Evolutionary conservation across 2,888 invertebrate genomes (phyloP).

Genomic region (Notocelia uddmanniana): DNA sequence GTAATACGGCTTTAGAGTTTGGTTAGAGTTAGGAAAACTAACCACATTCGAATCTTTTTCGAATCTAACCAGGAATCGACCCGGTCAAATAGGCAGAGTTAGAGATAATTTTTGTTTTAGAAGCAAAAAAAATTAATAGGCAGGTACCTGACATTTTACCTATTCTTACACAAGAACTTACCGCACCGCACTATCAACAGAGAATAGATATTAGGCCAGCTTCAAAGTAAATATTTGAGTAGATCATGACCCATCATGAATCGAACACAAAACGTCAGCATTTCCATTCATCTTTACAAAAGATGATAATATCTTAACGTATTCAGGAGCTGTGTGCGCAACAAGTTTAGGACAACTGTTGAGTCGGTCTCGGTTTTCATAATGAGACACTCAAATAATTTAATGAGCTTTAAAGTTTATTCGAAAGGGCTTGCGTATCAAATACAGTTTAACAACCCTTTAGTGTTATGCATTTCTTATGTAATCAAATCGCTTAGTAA

Average conservation of each 20-base stretch:
- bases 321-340: slow-evolving; percentile 75
- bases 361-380: slow-evolving; percentile 57
- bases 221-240: background rate
- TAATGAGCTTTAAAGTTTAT: slow-evolving; percentile 23
- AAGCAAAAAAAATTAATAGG: background rate
- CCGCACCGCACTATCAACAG: too few species aligned
- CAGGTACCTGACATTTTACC: too few species aligned
- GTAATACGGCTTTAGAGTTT: too few species aligned
- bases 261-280: slow-evolving; percentile 27
- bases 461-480: background rate
- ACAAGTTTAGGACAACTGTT: slow-evolving; percentile 83
- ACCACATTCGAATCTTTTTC: background rate
- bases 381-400: slow-evolving; percentile 28
- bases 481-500: background rate
- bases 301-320: slow-evolving; percentile 65
- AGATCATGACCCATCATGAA: slow-evolving; percentile 8
- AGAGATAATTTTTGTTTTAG: too few species aligned
- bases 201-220: background rate
- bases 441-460: background rate
- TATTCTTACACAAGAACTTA: background rate
- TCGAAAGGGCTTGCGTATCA: background rate
- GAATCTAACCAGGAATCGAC: background rate
- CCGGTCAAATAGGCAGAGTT: too few species aligned
- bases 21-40: background rate
- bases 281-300: slow-evolving; percentile 48